phyloP scores from a whole-genome alignment of 2,113 vertebrate species.

The Hiodon alosoides region DNA sequence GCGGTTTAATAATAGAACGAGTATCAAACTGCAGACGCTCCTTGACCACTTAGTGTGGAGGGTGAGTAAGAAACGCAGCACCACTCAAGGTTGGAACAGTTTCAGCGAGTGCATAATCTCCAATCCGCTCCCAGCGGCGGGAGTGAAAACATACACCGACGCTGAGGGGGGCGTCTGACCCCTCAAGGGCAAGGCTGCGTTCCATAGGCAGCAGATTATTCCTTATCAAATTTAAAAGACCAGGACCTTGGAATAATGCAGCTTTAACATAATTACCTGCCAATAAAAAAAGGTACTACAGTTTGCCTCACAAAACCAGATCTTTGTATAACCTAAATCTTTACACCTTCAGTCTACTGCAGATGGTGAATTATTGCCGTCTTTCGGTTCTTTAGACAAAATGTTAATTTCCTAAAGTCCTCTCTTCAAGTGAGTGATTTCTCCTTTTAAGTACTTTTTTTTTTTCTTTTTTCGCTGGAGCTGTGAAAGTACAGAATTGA shows the following conservation, averaged over 20 bases:
- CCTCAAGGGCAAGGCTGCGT: slow-evolving; percentile 38
- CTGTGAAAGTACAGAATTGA: slow-evolving; percentile 3
- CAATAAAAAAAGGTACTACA: slow-evolving; percentile 38
- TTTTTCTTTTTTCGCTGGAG: not conserved
- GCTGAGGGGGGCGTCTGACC: slow-evolving; percentile 38
- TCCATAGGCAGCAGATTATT: slow-evolving; percentile 47
- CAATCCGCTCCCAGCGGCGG: not conserved
- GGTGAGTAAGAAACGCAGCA: not conserved
- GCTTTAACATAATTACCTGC: slow-evolving; percentile 61
- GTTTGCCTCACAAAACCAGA: slow-evolving; percentile 28
- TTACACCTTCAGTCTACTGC: slow-evolving; percentile 40
- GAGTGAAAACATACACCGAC: slow-evolving; percentile 24
- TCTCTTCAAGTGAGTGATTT: slow-evolving; percentile 3
- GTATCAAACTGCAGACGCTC: not conserved
- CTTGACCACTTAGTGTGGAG: not conserved
- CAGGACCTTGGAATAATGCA: slow-evolving; percentile 58
- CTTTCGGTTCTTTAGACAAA: not conserved
- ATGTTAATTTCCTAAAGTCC: slow-evolving; percentile 20
- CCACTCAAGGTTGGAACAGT: not conserved
- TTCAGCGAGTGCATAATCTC: not conserved
- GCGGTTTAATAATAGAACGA: not conserved
- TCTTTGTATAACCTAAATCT: slow-evolving; percentile 51
- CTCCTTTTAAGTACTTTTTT: not conserved
- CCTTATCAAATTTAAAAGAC: slow-evolving; percentile 58
- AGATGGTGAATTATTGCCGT: slow-evolving; percentile 45